Conservation (phyloP, 2,797 vertebrate genomes). For the Natrix natrix region DNA sequence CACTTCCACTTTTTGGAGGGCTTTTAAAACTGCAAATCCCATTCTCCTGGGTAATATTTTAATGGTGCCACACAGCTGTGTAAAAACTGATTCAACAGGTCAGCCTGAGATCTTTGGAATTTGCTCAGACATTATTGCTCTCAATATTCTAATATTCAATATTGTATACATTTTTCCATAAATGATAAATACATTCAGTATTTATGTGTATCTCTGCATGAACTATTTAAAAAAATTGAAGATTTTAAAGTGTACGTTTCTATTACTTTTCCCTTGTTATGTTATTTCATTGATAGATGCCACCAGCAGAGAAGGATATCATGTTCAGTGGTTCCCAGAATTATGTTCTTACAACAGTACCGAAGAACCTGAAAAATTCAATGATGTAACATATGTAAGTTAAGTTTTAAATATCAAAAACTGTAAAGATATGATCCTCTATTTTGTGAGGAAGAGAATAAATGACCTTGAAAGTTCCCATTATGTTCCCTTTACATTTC, state of each 20-base stretch:
- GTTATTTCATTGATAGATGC: slow-evolving; percentile 69
- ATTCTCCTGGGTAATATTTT: neutral
- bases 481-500: neutral
- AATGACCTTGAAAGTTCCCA: neutral
- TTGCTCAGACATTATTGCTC: neutral
- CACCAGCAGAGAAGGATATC: slow-evolving; percentile 75
- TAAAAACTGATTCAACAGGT: neutral
- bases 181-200: neutral
- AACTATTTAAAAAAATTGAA: slow-evolving; percentile 11
- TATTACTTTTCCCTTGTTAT: neutral
- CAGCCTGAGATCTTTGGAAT: neutral
- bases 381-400: slow-evolving; percentile 81
- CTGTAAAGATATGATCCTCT: neutral
- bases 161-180: neutral
- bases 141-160: neutral
- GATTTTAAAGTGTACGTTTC: slow-evolving; percentile 12
- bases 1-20: neutral
- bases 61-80: neutral
- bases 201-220: neutral
- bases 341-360: slow-evolving; percentile 86
- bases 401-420: slow-evolving; percentile 15
- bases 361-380: slow-evolving; percentile 75
- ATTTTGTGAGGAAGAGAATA: neutral
- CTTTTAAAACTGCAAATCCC: neutral
- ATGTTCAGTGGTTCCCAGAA: slow-evolving; percentile 88